Evolutionary conservation across 2,888 invertebrate species (phyloP).

Genomic region (Cosmia pyralina): DNA sequence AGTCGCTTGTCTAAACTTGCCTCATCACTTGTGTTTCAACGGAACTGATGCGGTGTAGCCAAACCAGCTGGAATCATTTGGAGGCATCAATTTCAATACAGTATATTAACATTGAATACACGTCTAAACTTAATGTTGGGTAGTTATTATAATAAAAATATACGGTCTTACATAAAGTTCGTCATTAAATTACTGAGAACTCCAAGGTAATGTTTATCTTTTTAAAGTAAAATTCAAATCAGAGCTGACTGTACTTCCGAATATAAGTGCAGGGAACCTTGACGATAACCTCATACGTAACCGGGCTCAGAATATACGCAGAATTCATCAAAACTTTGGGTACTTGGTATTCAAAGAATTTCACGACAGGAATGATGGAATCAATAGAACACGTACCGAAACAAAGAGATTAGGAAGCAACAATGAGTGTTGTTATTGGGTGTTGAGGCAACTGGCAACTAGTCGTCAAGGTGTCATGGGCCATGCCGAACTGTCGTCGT

Average conservation of each 20-base stretch:
- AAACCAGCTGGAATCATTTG: slow-evolving; percentile 32
- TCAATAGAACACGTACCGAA: slow-evolving; percentile 29
- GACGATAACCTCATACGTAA: slow-evolving; percentile 49
- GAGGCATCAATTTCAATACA: slow-evolving; percentile 50
- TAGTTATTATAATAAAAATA: slow-evolving; percentile 59
- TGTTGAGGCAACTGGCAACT: slow-evolving; percentile 34
- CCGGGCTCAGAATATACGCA: slow-evolving; percentile 27
- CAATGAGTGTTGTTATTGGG: slow-evolving; percentile 20
- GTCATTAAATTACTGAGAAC: slow-evolving; percentile 49
- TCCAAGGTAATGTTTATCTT: slow-evolving; percentile 56
- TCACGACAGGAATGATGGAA: slow-evolving; percentile 8
- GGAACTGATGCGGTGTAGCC: slow-evolving; percentile 25
- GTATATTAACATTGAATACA: slow-evolving; percentile 57
- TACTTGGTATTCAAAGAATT: slow-evolving; percentile 8
- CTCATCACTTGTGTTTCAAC: slow-evolving; percentile 27
- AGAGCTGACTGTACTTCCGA: slow-evolving; percentile 52
- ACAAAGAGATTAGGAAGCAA: slow-evolving; percentile 37
- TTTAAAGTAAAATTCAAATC: slow-evolving; percentile 56
- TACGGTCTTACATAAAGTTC: slow-evolving; percentile 51
- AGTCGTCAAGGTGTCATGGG: slow-evolving; percentile 53
- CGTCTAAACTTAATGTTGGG: slow-evolving; percentile 45
- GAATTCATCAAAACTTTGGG: slow-evolving; percentile 30
- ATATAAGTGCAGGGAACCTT: slow-evolving; percentile 54
- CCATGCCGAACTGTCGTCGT: slow-evolving; percentile 19
- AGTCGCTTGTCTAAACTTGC: slow-evolving; percentile 29